A percentile compares a stretch with the other conserved stretches of the same genome.
phyloP scores from a whole-genome alignment of 2,797 vertebrate species.

The Trachurus trachurus region DNA sequence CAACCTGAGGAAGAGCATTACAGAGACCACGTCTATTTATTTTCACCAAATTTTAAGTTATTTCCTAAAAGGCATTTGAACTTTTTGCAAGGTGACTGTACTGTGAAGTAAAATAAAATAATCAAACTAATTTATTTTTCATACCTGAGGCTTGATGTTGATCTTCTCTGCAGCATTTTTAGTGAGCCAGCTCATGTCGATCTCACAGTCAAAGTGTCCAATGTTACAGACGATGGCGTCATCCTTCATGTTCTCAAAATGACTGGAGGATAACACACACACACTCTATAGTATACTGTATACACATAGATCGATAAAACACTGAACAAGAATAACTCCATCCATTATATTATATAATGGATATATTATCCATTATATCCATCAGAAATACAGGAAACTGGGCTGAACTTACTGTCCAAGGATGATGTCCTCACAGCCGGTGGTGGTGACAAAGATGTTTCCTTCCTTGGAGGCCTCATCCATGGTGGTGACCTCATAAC shows the following conservation, averaged over 20 bases:
- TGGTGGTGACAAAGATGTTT: conserved; percentile 98
- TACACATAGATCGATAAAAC: no score
- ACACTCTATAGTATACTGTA: no score
- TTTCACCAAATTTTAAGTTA: no score
- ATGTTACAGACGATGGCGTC: conserved; percentile 98
- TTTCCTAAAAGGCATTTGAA: no score
- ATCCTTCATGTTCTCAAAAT: conserved; percentile 98
- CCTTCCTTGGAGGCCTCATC: conserved; percentile 97
- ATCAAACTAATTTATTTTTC: not conserved
- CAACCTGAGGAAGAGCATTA: conserved; percentile 87
- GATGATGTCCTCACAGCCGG: conserved; percentile 95
- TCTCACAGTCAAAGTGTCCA: conserved; percentile 97
- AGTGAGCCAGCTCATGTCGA: conserved; percentile 95
- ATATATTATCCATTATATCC: no score
- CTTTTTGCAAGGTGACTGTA: no score
- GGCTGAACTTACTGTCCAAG: conserved; percentile 88
- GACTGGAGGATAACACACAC: conserved; percentile 77
- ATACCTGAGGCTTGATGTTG: conserved; percentile 97
- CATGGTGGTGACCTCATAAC: conserved; percentile 99
- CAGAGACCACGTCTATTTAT: no score
- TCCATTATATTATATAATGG: no score
- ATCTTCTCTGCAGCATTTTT: conserved; percentile 90
- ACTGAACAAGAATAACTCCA: no score
- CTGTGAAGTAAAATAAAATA: no score
- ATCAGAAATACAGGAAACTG: no score